Evolutionary conservation across 2,113 vertebrate genomes (phyloP), one percentile per base, ranked within the genome.

Genomic region (Todiramphus saurophagus): DNA sequence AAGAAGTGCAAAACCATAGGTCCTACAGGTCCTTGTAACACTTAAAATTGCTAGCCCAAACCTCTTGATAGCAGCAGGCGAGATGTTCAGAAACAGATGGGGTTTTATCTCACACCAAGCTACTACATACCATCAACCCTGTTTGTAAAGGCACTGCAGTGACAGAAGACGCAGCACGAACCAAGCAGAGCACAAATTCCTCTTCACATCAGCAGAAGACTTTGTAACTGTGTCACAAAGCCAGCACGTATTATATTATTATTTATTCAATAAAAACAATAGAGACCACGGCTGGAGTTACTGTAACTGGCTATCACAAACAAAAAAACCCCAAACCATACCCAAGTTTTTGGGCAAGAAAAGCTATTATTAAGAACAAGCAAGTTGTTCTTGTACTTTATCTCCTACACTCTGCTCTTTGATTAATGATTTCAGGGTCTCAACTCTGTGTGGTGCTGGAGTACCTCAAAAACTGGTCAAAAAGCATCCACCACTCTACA

Each of bases 1-100:
- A 74, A 85, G 70, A 53, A 50, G 89, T 92, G 96, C 41, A 92
- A 82, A 94, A 91, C 25, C 55, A 76, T 1, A 94, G 78, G 80
- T 78, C 73, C 77, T 92, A 58, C 86, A 79, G 62, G 64, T 87
- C 81, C 77, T 95, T 79, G 58, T 93, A 94, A 80, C 11, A 37
- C 87, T 94, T 94, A 60, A 79, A 95, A 95, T 66, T 92, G 91
- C 91, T 95, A 95, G 92, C 70, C 94, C 68, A 56, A 94, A 85
- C 88, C 86, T 90, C 94, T 94, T 77, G 89, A 94, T 73, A 96
- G 85, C 91, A 95, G 96, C 83, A 91, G 80, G 92, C 2, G 0
- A 1, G 79, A 89, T 87, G 92, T 94, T 94, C 56, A 94, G 76
- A 87, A 97, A 91, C 90, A 96, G 83, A 83, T 95, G 92, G 87